These are phyloP conservation scores for Zapus hudsonius DNA, from an alignment of 2,113 vertebrate species.

Conservation along the genomic window DNA sequence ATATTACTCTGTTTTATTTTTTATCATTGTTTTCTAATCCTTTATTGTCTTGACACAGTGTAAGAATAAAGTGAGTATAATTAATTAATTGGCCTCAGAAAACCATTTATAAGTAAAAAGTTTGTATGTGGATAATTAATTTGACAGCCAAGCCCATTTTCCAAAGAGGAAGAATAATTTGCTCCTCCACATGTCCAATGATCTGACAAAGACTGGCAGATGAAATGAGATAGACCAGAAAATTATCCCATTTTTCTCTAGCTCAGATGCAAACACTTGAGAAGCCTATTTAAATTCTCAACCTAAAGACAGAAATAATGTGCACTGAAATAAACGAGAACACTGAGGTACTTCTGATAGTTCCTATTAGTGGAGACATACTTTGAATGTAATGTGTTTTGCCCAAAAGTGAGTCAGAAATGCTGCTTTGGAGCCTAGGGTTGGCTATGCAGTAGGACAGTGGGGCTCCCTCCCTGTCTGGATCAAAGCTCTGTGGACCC, in stretches of 20 bases:
- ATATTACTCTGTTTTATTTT: constrained; percentile 36
- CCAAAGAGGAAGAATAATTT: constrained; percentile 48
- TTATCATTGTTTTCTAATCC: constrained; percentile 39
- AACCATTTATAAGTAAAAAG: constrained; percentile 36
- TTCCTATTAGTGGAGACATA: not conserved
- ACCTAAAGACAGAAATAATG: constrained; percentile 29
- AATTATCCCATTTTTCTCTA: constrained; percentile 53
- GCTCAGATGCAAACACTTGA: constrained; percentile 63
- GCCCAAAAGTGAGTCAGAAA: not conserved
- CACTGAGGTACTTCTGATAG: constrained; percentile 17
- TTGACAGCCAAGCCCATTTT: constrained; percentile 64
- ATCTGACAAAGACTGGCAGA: constrained; percentile 56
- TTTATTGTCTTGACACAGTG: constrained; percentile 2
- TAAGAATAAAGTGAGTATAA: constrained; percentile 43
- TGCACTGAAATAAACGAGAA: constrained; percentile 12
- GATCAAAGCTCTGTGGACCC: not conserved
- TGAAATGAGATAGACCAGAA: not conserved
- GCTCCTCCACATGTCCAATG: not conserved
- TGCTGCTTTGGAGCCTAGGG: not conserved
- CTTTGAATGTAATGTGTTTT: constrained; percentile 44
- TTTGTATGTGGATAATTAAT: constrained; percentile 66
- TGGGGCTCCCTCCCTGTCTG: not conserved
- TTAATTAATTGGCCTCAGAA: constrained; percentile 65
- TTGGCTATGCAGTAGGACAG: too few relatives aligned
- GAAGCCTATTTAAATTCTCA: constrained; percentile 57